Base-by-base conservation (phyloP, 2,888 invertebrate species). In the Xanthorhoe designata region DNA sequence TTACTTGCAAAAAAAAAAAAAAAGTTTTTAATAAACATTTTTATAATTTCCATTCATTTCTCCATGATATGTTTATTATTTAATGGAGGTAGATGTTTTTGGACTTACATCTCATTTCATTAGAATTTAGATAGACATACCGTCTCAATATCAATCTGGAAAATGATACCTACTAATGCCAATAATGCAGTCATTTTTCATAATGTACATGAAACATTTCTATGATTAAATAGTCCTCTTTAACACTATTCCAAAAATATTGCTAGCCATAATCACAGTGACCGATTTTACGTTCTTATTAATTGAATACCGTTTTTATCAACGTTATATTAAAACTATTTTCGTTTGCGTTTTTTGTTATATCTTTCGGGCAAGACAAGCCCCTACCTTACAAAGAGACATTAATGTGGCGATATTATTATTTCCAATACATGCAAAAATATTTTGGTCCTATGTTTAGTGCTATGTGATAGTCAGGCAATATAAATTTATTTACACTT, bases 191-290 rank as follows among this genome's bases (percentile, higher is more conserved):
- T 56, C 59, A n/a, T 32, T 57, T 54, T 58, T 61, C 61, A 49
- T 49, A 59, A 6, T n/a, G n/a, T n/a, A n/a, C n/a, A 47, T 51
- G 50, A 32, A 62, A 60, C 59, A 61, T 49, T 56, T 56, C 53
- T 61, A 59, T 56, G 32, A 57, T 62, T 55, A 38, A 59, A 63
- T 51, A 52, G 56, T 61, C 55, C 52, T 49, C n/a, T 50, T 47
- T 59, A 67, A 67, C 63, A 67, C 67, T 67, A 67, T 61, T 67
- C 67, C 60, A 67, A 67, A 67, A 67, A 67, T 67, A 67, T 67
- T 67, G 63, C 63, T 67, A 67, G 53, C 60, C 52, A 42, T 67
- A 64, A 67, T 61, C 61, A 64, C 63, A 64, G 62, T 67, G 60
- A 64, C 60, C 67, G 53, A 64, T 64, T 66, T 60, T 60, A 62